Base-by-base conservation (phyloP, 2,797 vertebrate species). In the Micropoecilia bifurca region DNA sequence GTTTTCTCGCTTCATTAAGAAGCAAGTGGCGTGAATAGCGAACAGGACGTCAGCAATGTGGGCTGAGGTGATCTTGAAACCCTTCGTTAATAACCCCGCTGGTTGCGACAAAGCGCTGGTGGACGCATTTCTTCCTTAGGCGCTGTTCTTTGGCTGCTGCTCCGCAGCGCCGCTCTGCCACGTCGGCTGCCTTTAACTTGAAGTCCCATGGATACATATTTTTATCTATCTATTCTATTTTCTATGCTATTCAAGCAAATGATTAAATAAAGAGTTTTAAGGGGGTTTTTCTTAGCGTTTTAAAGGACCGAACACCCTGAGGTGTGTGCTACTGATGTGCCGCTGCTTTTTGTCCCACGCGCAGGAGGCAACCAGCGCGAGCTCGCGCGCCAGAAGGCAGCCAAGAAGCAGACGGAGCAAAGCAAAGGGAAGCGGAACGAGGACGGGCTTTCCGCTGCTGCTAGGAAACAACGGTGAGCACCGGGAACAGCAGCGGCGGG, bases 331-430 rank as follows among this genome's bases (percentile, higher is more conserved):
- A 0, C 10, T 53, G 47, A 69, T 41, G 66, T n/a, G 68, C 25
- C 25, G n/a, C 20, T 28, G 25, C 41, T 71, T 80, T 53, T 50
- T 86, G 36, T 80, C 73, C 80, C 74, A 75, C 80, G 4, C 85
- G 71, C 92, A 98, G 97, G 97, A 93, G 97, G 97, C 95, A 98
- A 98, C 92, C 97, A 98, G 90, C 97, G 97, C 88, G 97, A 98
- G 92, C 96, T 98, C 87, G 97, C 97, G 81, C 97, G 97, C 85
- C 90, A 90, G 87, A 98, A 98, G 91, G 95, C 97, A 87, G 97
- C 97, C 89, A 98, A 98, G 85, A 98, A 98, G 94, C 91, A 92
- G 22, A 93, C 3, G 33, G 97, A 98, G 2, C 79, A 77, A 0
- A 81, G 81, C 77, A 98, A 97, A 93, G 96, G 96, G 53, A 98